phyloP scores from a whole-genome alignment of 2,888 invertebrate genomes.

The Adela reaumurella region DNA sequence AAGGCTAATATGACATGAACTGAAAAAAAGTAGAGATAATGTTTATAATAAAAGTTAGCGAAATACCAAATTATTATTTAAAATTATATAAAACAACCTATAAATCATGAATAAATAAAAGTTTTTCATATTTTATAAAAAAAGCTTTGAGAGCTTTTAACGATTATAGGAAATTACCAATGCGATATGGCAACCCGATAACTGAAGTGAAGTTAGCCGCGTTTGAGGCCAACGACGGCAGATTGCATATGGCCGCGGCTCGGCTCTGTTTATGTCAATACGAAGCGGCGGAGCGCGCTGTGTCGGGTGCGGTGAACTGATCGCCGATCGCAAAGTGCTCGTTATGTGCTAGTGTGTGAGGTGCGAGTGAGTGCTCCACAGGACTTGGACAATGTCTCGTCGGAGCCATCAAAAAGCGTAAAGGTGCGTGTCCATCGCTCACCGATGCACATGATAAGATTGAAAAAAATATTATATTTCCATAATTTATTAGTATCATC shows the following conservation, averaged over 20 bases:
- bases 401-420: neutral
- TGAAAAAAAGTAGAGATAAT: too few species aligned
- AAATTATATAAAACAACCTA: too few species aligned
- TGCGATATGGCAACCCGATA: neutral
- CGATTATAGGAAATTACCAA: too few species aligned
- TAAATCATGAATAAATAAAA: too few species aligned
- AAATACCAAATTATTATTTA: too few species aligned
- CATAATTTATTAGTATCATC: too few species aligned
- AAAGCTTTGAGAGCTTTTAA: too few species aligned
- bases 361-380: neutral
- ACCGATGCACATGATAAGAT: too few species aligned
- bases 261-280: slow-evolving; percentile 55
- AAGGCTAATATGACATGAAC: too few species aligned
- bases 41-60: too few species aligned
- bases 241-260: slow-evolving; percentile 52
- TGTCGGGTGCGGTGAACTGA: neutral
- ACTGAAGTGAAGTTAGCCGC: slow-evolving; percentile 26
- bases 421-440: neutral
- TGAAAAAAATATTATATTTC: too few species aligned
- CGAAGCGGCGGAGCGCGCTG: slow-evolving; percentile 25
- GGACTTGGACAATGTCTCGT: neutral
- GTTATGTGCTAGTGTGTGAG: neutral
- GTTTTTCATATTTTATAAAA: too few species aligned
- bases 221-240: slow-evolving; percentile 14
- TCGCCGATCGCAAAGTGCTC: neutral